Base-by-base conservation (phyloP, 2,888 invertebrate species). In the Saturnia pavonia region DNA sequence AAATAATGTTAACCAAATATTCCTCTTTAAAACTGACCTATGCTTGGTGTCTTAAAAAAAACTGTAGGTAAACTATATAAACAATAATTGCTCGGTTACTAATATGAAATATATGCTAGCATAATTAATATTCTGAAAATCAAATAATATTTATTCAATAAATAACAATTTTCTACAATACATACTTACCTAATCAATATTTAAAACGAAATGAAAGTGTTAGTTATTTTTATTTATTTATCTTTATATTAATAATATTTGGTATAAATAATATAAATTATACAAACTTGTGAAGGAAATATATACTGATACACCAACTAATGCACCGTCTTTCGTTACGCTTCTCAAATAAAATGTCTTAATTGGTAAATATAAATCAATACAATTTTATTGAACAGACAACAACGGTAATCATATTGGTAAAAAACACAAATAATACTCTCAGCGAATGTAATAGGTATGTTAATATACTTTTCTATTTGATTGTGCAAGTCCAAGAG, bases 401-500 rank as follows among this genome's bases (percentile, higher is more conserved):
- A 27, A 4, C 14, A 14, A 25, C 25, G 27, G 57, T 60, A 25
- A 19, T 65, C n/a, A n/a, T 9, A 19, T 65, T n/a, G 8, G 19
- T 65, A 65, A 40, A n/a, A 66, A 51, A 70, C 43, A 70, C 25
- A 12, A 42, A 11, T 22, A 22, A 66, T 16, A 25, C 19, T 66
- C 34, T 48, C 57, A 34, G 65, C 43, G 19, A 67, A 42, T 54
- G 67, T 81, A 76, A 70, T 76, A 75, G 75, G 73, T 74, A 80
- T 71, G 71, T 72, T 74, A 74, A 72, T 78, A 77, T 81, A 78
- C 75, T 77, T 82, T 80, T 81, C 78, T 84, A 77, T 80, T 80
- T 79, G 83, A 85, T 88, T 87, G 85, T 86, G 87, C 78, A 86
- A 85, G 84, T 82, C 82, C 83, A 80, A 82, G 84, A 85, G 85